Evolutionary conservation across 37 sponge, comb jelly and placozoan species (phyloP).

Genomic region (Amphimedon queenslandica): DNA sequence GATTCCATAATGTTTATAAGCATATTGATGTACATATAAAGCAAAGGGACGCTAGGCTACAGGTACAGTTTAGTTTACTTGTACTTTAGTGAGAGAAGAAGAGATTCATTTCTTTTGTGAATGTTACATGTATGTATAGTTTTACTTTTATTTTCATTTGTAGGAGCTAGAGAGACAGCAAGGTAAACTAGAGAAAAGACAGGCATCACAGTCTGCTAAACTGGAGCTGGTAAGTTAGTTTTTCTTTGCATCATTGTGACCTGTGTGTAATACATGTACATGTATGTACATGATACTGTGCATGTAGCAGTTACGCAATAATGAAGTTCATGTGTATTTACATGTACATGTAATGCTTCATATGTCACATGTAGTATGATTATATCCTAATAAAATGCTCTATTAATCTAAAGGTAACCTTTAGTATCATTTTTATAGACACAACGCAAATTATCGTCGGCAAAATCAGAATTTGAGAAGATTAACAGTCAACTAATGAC

Average conservation of each 20-base stretch:
- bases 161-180: constrained; percentile 69
- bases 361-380: no score
- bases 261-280: no score
- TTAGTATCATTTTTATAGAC: constrained; percentile 11
- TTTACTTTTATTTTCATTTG: not conserved
- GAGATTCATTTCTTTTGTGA: not conserved
- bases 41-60: constrained; percentile 47
- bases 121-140: not conserved
- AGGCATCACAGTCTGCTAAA: constrained; percentile 11
- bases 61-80: no score
- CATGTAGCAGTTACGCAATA: not conserved
- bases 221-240: constrained; percentile 19
- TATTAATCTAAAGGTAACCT: no score
- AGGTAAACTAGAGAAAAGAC: constrained; percentile 42
- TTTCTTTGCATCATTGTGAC: not conserved
- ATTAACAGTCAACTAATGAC: constrained; percentile 40
- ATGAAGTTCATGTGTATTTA: not conserved
- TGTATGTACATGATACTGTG: not conserved
- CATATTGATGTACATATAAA: constrained; percentile 48
- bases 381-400: no score
- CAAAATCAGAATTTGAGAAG: constrained; percentile 49
- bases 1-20: constrained; percentile 52
- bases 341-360: no score
- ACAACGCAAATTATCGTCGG: constrained; percentile 27
- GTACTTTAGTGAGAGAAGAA: no score